Base-by-base conservation (phyloP, 2,113 vertebrate species). In the Ctenomys sociabilis region DNA sequence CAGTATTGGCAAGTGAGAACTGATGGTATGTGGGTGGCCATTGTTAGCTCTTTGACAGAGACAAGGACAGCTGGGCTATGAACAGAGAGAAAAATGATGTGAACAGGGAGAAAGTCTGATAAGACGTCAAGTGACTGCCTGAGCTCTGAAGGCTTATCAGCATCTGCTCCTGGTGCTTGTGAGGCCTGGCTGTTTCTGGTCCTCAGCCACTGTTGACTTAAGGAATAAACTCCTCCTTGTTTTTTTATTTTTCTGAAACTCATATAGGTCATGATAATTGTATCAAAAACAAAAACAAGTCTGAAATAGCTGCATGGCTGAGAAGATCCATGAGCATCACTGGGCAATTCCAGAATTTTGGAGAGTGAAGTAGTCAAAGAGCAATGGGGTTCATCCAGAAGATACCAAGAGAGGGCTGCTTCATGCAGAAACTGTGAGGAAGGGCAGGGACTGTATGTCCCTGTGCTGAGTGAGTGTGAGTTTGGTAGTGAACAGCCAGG, bases 241-340 rank as follows among this genome's bases (percentile, higher is more conserved):
- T 93, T 43, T 43, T 78, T 72, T 26, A 13, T 28, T 24, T 28
- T 28, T 45, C 37, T 85, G 63, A 64, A 64, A 40, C 37, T 73
- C 32, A 7, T 2, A 0, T 52, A 45, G 54, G 32, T 24, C 54
- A 40, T 78, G 84, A 66, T 70, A 75, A 19, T 28, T 35, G n/a
- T 80, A 63, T 37, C 77, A 54, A 57, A 83, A 96, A 68, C 57
- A 61, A 70, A 70, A 49, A 4, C 49, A 68, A 86, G 35, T 43
- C 66, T 73, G n/a, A 19, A 49, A 40, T 22, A 17, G 57, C 68
- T 30, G 21, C 7, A n/a, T 40, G 37, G 28, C 61, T 30, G 3
- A 86, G 49, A 8, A 61, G 43, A 43, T 22, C 49, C 3, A 0
- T 19, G 54, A 75, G 2, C 22, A 5, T 26, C 49, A 21, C 0